Conservation (phyloP, 2,797 vertebrate species). For the Yasuhikotakia modesta region DNA sequence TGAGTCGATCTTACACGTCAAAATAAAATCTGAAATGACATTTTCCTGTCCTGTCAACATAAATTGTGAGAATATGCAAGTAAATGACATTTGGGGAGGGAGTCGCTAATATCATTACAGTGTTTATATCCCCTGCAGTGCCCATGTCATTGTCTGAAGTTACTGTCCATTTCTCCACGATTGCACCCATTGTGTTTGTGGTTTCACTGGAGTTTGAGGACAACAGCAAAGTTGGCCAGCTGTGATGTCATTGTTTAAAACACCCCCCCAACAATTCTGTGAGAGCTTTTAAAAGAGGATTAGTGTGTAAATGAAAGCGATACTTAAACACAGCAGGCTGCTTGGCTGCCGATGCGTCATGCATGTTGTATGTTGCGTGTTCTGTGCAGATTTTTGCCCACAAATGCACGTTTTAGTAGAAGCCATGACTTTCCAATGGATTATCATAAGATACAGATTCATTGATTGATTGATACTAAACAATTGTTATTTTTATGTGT, state of each 20-base stretch:
- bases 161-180: conserved; percentile 52
- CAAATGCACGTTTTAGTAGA: neutral
- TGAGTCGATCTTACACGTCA: neutral
- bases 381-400: neutral
- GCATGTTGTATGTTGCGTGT: neutral
- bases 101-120: conserved; percentile 17
- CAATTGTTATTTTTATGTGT: neutral
- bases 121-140: neutral
- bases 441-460: neutral
- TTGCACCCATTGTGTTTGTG: conserved; percentile 39
- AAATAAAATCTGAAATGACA: neutral
- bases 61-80: neutral
- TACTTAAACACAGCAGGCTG: conserved; percentile 16
- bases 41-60: neutral
- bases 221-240: conserved; percentile 47
- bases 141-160: conserved; percentile 3
- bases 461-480: neutral
- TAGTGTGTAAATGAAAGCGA: conserved; percentile 6
- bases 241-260: conserved; percentile 48
- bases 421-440: no score
- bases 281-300: conserved; percentile 2
- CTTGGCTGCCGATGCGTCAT: neutral
- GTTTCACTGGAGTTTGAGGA: conserved; percentile 33
- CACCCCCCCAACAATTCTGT: neutral
- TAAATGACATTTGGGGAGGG: neutral